Percentiles rank a stretch among this genome's conserved stretches.
phyloP scores from a whole-genome alignment of 2,888 invertebrate species.

The Cryptocheilus praepositus region DNA sequence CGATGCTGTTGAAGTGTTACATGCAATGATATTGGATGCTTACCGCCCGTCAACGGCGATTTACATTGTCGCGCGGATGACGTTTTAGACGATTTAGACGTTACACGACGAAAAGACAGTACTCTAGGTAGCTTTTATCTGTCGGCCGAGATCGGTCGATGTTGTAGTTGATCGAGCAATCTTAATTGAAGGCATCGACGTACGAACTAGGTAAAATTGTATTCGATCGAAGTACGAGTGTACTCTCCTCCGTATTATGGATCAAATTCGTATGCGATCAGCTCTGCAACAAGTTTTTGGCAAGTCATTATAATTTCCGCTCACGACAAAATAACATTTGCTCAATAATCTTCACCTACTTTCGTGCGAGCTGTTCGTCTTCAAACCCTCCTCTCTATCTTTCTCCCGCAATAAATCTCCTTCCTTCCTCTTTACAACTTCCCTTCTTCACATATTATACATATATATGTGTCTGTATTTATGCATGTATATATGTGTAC shows the following conservation, averaged over 20 bases:
- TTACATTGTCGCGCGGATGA: slow-evolving; percentile 36
- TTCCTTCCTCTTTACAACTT: slow-evolving; percentile 30
- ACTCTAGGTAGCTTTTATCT: slow-evolving; percentile 42
- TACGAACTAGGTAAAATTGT: slow-evolving; percentile 39
- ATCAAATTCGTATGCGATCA: too few species aligned
- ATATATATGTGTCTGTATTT: slow-evolving; percentile 29
- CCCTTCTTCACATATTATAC: slow-evolving; percentile 25
- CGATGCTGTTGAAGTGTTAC: slow-evolving; percentile 42
- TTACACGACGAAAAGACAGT: slow-evolving; percentile 22
- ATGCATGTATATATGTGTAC: slow-evolving; percentile 27
- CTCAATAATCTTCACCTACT: too few species aligned
- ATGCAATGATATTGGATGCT: slow-evolving; percentile 37
- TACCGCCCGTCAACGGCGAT: slow-evolving; percentile 29
- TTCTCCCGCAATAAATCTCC: slow-evolving; percentile 42
- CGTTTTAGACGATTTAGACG: too few species aligned
- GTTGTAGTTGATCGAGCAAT: slow-evolving; percentile 30
- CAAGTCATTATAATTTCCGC: too few species aligned
- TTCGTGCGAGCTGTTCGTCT: too few species aligned
- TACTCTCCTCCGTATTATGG: slow-evolving; percentile 13
- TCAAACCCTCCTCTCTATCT: slow-evolving; percentile 20
- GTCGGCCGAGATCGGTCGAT: slow-evolving; percentile 37
- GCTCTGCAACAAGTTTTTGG: too few species aligned
- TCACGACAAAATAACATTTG: too few species aligned
- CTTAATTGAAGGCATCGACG: slow-evolving; percentile 50
- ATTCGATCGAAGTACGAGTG: slow-evolving; percentile 24